phyloP scores from a whole-genome alignment of 2,888 invertebrate species.

The Nemurella pictetii region DNA sequence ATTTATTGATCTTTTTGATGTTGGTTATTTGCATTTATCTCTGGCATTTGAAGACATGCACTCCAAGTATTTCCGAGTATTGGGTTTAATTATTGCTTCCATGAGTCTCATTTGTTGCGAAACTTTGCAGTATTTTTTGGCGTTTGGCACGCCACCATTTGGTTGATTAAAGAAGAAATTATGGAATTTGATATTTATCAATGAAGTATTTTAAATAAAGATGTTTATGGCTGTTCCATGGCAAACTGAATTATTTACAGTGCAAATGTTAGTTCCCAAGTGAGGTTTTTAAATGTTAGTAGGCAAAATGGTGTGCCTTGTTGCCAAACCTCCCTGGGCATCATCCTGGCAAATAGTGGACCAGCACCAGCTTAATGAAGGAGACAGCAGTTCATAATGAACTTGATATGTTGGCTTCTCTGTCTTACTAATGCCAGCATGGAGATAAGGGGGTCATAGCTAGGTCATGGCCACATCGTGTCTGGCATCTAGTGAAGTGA shows the following conservation, averaged over 20 bases:
- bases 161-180: neutral
- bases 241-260: neutral
- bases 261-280: no score
- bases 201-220: neutral
- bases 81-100: neutral
- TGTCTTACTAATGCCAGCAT: neutral
- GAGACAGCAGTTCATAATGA: neutral
- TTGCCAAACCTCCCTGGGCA: neutral
- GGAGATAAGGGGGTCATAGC: neutral
- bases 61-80: neutral
- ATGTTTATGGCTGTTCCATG: neutral
- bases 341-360: neutral
- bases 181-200: neutral
- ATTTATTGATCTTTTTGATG: neutral
- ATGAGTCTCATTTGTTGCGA: neutral
- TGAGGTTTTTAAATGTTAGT: neutral
- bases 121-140: neutral
- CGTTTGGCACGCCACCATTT: neutral
- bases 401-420: neutral
- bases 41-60: neutral
- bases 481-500: no score
- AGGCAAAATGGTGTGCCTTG: neutral
- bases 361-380: neutral
- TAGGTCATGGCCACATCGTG: no score
- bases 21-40: neutral